Percentiles rank a stretch among this genome's conserved stretches.
Conservation (phyloP, 1,140 invertebrate genomes). For the Zaprionus lachaisei region DNA sequence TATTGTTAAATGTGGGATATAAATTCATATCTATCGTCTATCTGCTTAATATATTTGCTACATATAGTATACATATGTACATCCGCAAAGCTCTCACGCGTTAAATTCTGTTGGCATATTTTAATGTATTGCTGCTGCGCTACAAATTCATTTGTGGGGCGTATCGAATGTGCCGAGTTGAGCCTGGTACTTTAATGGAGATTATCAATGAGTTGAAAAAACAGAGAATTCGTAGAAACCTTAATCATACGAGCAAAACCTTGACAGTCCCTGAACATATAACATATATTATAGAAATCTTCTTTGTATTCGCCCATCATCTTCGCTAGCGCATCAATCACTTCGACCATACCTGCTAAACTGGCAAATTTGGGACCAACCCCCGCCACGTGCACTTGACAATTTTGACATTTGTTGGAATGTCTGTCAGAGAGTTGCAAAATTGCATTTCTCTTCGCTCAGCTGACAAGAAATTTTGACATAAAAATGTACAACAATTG, state of each 20-base stretch:
- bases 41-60: background rate
- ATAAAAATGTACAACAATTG: slow-evolving; percentile 37
- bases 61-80: background rate
- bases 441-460: slow-evolving; percentile 15
- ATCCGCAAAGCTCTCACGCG: slow-evolving; percentile 16
- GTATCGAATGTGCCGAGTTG: background rate
- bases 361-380: slow-evolving; percentile 51
- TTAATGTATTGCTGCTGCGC: slow-evolving; percentile 1
- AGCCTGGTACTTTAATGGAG: background rate
- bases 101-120: slow-evolving; percentile 9
- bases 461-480: slow-evolving; percentile 51
- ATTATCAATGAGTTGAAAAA: background rate
- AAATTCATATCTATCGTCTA: background rate
- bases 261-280: too few species aligned
- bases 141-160: slow-evolving; percentile 2
- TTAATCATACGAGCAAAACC: too few species aligned
- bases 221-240: too few species aligned
- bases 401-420: slow-evolving; percentile 61
- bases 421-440: slow-evolving; percentile 35
- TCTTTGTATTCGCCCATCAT: background rate
- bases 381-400: slow-evolving; percentile 40
- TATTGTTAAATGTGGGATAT: background rate
- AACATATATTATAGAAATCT: too few species aligned
- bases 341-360: slow-evolving; percentile 9
- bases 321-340: slow-evolving; percentile 2